These are phyloP conservation scores for Ypsolopha sequella DNA, from an alignment of 2,888 invertebrate species.

Conservation along the genomic window DNA sequence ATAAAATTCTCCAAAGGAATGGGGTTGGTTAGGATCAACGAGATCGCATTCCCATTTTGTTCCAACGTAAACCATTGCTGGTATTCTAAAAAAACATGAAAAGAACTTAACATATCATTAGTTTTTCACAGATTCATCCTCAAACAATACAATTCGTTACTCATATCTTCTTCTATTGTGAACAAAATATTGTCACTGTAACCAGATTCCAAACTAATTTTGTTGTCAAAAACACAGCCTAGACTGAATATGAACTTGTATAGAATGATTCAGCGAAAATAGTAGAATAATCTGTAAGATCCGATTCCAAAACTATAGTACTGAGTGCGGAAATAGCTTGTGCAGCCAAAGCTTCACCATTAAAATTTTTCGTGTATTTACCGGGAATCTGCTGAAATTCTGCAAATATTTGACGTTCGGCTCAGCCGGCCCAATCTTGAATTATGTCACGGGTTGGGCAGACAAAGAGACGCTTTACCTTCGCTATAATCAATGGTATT, in stretches of 20 bases:
- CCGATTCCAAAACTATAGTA: constrained; percentile 18
- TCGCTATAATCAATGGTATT: too few species aligned
- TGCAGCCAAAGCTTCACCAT: constrained; percentile 20
- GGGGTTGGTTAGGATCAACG: background rate
- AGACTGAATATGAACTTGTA: constrained; percentile 18
- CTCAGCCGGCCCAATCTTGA: too few species aligned
- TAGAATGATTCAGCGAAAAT: constrained; percentile 18
- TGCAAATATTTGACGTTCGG: too few species aligned
- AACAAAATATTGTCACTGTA: constrained; percentile 19
- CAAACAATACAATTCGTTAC: background rate
- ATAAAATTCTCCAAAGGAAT: background rate
- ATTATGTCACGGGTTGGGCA: too few species aligned
- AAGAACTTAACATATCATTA: background rate
- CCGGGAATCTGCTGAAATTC: too few species aligned
- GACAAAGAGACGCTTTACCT: too few species aligned
- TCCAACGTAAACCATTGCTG: background rate
- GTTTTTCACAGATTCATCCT: too few species aligned
- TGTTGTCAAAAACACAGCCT: constrained; percentile 16
- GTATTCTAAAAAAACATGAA: background rate
- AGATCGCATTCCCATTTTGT: background rate
- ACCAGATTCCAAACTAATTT: constrained; percentile 18
- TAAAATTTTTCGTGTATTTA: too few species aligned
- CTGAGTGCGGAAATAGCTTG: constrained; percentile 17
- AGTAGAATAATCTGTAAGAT: background rate
- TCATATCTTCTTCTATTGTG: constrained; percentile 22